Conservation (phyloP, 2,888 invertebrate species). For the Nemotelus pantherinus region DNA sequence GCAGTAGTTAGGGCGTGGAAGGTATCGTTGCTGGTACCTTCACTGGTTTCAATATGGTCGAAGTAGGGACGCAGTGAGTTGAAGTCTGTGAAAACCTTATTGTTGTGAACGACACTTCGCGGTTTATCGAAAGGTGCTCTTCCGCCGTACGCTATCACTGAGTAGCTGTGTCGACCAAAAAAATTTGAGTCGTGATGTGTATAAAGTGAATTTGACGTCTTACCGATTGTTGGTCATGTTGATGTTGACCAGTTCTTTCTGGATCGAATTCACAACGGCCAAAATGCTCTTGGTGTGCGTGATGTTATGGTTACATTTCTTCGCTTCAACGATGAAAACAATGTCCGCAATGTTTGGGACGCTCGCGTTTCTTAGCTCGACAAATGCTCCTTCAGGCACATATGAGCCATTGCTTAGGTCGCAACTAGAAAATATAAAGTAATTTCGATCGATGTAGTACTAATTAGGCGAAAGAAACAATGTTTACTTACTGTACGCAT, state of each 20-base stretch:
- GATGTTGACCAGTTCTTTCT: constrained; percentile 74
- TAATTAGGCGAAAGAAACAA: not conserved
- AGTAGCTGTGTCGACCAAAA: constrained; percentile 69
- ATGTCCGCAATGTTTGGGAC: constrained; percentile 81
- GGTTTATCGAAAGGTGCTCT: constrained; percentile 77
- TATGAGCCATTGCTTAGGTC: constrained; percentile 73
- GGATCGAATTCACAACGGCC: constrained; percentile 72
- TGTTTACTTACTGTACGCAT: constrained; percentile 76
- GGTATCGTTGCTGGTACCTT: constrained; percentile 70
- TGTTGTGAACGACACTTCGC: constrained; percentile 77
- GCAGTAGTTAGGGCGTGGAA: constrained; percentile 81
- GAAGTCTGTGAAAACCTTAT: constrained; percentile 74
- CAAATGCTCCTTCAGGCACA: constrained; percentile 80
- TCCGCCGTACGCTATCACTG: constrained; percentile 85
- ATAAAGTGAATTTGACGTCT: constrained; percentile 47
- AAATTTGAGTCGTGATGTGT: too few species aligned
- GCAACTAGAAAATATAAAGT: constrained; percentile 68
- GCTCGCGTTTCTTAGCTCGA: constrained; percentile 69
- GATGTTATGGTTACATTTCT: constrained; percentile 80
- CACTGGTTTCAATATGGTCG: constrained; percentile 75
- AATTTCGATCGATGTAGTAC: not conserved
- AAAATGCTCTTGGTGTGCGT: constrained; percentile 75
- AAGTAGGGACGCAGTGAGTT: constrained; percentile 74
- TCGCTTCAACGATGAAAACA: constrained; percentile 89
- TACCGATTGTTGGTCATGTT: constrained; percentile 77